Evolutionary conservation across 2,797 vertebrate genomes (phyloP), one percentile per base, ranked within the genome.

Genomic region (Otolemur crassicaudatus): DNA sequence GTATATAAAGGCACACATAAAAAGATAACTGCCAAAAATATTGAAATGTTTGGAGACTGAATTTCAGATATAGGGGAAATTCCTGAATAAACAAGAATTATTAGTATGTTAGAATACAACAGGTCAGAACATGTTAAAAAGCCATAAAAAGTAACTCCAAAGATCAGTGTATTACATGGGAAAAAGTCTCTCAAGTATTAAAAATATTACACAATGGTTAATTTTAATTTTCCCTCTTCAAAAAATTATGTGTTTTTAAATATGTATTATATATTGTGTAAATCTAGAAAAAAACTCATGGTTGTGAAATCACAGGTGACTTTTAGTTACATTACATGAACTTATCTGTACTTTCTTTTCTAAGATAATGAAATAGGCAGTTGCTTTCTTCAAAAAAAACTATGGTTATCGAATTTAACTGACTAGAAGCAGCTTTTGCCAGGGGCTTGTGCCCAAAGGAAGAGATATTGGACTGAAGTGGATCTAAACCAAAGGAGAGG

Each of bases 191-290:
- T 81, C 69, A 69, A 29, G 10, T 73, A 85, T 60, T 67, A 88
- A 65, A 89, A 83, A 76, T 67, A 87, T 37, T 83, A 53, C 1
- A 89, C 56, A 92, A 69, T 20, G 20, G 25, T 72, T 72, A 19
- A 81, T n/a, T 65, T 84, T 43, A 90, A n/a, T 56, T 75, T 85
- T 27, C 23, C 25, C 49, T 29, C 56, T 86, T 72, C 53, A 65
- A 96, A 96, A 96, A 69, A 10, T 7, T 60, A 58, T 58, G 13
- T 46, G 77, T 94, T 40, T 80, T 91, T 73, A 80, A 69, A 80
- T 46, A 34, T 82, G 3, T 67, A 90, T 37, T 73, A 46, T 46
- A 37, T 37, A 56, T 34, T 27, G 20, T 20, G 69, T 73, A 90
- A 89, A 82, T 29, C 63, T 58, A 65, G 7, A 90, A 72, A 90